A percentile compares a stretch with the other conserved stretches of the same genome.
Conservation (phyloP, 2,888 invertebrate species). For the Sarcophaga subvicina region DNA sequence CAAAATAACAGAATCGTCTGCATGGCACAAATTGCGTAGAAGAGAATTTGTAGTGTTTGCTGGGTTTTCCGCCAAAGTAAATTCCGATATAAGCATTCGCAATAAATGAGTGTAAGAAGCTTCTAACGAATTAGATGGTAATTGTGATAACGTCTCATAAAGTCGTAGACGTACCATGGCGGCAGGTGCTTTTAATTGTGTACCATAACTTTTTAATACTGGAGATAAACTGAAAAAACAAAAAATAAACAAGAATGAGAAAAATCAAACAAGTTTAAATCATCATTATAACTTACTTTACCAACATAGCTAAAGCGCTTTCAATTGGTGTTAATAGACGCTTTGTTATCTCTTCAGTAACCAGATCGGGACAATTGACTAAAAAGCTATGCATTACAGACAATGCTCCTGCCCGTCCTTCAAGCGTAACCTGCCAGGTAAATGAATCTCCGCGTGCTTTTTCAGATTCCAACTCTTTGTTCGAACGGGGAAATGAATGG, state of each 20-base stretch:
- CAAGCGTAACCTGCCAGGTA: constrained; percentile 99
- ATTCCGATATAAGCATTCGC: constrained; percentile 95
- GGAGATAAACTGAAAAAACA: constrained; percentile 87
- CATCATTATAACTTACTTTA: constrained; percentile 86
- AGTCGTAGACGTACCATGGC: constrained; percentile 96
- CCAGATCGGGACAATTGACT: constrained; percentile 93
- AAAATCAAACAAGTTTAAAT: not conserved
- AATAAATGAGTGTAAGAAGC: constrained; percentile 93
- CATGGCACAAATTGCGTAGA: constrained; percentile 91
- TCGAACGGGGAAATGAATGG: constrained; percentile 98
- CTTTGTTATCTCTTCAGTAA: constrained; percentile 95
- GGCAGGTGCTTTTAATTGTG: constrained; percentile 95
- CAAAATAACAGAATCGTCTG: constrained; percentile 94
- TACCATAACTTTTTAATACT: constrained; percentile 94
- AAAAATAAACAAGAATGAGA: not conserved
- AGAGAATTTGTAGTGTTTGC: constrained; percentile 95
- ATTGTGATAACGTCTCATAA: constrained; percentile 91
- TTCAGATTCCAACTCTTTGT: constrained; percentile 98
- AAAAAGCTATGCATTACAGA: constrained; percentile 97
- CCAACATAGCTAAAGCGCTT: constrained; percentile 96
- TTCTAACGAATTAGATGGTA: constrained; percentile 92
- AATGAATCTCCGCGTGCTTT: constrained; percentile 97
- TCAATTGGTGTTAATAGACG: constrained; percentile 95
- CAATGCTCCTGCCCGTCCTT: constrained; percentile 97
- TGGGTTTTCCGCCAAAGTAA: constrained; percentile 96